Evolutionary conservation across 2,888 invertebrate species (phyloP), one percentile per base, ranked within the genome.

Genomic region (Metellina segmentata): DNA sequence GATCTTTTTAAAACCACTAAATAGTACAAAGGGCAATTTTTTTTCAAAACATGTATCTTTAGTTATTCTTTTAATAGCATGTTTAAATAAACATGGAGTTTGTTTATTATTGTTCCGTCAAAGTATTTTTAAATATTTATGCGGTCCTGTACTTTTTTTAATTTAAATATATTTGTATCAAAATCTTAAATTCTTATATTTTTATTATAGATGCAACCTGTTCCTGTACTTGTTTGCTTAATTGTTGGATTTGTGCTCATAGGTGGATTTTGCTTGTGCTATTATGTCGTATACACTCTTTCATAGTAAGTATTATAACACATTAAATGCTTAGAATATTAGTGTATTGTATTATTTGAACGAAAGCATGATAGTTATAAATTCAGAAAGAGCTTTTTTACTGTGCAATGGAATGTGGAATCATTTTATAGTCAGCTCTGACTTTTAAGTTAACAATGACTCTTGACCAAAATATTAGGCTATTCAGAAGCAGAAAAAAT

Each of bases 281-380:
- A 98, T 95, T 98, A 98, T 95, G 97, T 98, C 94, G 97, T 98
- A 94, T 98, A 98, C 97, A 97, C 98, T 94, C 96, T 98, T 92
- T 98, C 98, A 95, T 98, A 98, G 98, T 98, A 96, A 97, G 97
- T 96, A 94, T 7, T 8, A 9, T 71, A 8, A 6, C 34, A 6
- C 16, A 16, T 61, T 61, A 13, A 13, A 5, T 11, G 61, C 11
- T 61, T 61, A 16, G 61, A 5, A 5, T 61, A 6, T 61, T 5
- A 16, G 5, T 8, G 0, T 16, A 5, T 61, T 5, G 11, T 61
- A 16, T 61, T 61, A 16, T 61, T 5, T 7, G 8, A 61, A 61
- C 8, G 1, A 61, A 61, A 16, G 61, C 9, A 48, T 34, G 0
- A 19, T 70, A 13, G 61, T 69, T 4, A 11, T 81, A 61, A 34